These are phyloP conservation scores for Grus americana DNA, from an alignment of 2,113 vertebrate species.

Conservation along the genomic window DNA sequence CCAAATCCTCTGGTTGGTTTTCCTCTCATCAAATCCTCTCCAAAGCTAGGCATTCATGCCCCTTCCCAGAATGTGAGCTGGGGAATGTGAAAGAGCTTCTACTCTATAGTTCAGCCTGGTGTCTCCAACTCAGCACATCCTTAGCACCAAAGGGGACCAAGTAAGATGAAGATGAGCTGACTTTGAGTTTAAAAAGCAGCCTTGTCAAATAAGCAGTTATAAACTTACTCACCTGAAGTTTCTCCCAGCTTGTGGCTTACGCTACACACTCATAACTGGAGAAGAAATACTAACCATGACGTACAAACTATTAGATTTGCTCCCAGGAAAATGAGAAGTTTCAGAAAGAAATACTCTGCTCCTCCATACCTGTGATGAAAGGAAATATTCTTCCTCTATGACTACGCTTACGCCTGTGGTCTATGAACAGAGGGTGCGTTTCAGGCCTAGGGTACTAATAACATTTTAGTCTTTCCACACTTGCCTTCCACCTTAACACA, in stretches of 20 bases:
- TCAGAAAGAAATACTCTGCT: neutral
- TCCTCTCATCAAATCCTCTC: neutral
- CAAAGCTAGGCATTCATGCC: neutral
- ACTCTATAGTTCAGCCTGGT: neutral
- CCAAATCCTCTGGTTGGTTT: neutral
- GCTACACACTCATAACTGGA: neutral
- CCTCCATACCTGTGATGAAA: neutral
- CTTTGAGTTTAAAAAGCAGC: neutral
- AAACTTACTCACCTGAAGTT: neutral
- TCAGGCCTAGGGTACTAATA: neutral
- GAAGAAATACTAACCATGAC: neutral
- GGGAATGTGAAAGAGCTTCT: neutral
- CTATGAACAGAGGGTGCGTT: neutral
- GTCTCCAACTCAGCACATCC: neutral
- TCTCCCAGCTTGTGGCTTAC: neutral
- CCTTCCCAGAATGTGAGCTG: neutral
- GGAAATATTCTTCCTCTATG: neutral
- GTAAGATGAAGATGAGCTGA: neutral
- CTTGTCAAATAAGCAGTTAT: neutral
- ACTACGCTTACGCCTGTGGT: too few species aligned
- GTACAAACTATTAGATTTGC: neutral
- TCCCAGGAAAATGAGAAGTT: neutral
- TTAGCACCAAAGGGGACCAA: neutral
- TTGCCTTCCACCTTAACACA: neutral
- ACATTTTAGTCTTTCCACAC: neutral